Percentiles rank a stretch among this genome's conserved stretches.
Conservation (phyloP, 23 tunicate genomes). For the Ciona savignyi region DNA sequence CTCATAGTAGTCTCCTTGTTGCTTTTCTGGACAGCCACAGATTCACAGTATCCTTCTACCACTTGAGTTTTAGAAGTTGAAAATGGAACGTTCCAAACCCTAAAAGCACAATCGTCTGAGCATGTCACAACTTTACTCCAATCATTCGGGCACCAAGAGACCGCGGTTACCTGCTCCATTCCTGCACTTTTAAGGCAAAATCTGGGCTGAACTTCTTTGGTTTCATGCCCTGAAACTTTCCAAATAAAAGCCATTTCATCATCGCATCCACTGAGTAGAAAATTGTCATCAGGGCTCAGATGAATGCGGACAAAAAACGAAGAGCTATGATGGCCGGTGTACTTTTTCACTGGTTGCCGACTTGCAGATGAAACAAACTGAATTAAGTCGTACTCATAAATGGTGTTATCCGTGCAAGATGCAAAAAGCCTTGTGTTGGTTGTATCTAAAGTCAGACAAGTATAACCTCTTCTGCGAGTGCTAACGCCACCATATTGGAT, state of each 20-base stretch:
- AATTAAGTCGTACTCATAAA: constrained; percentile 49
- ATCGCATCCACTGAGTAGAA: constrained; percentile 69
- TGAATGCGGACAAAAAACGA: constrained; percentile 69
- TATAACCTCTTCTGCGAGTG: constrained; percentile 68
- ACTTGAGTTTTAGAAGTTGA: not conserved
- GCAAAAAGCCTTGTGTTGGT: constrained; percentile 57
- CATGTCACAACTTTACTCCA: constrained; percentile 59
- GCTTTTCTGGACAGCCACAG: not conserved
- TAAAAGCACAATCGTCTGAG: constrained; percentile 74
- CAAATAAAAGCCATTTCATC: constrained; percentile 71
- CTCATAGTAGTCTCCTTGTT: not conserved
- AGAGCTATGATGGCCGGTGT: constrained; percentile 55
- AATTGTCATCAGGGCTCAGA: constrained; percentile 67
- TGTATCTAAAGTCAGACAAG: constrained; percentile 45
- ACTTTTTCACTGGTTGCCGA: constrained; percentile 1
- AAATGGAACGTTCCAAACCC: constrained; percentile 53
- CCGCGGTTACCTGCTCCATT: constrained; percentile 70
- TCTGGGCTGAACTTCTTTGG: not conserved
- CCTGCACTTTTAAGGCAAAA: constrained; percentile 28
- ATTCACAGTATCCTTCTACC: constrained; percentile 18
- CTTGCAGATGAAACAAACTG: not conserved
- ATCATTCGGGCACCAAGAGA: constrained; percentile 75
- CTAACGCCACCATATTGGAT: constrained; percentile 63
- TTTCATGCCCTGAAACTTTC: constrained; percentile 37
- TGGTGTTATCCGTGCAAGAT: constrained; percentile 68